Conservation (phyloP, 2,888 invertebrate genomes). For the Tachina lurida region DNA sequence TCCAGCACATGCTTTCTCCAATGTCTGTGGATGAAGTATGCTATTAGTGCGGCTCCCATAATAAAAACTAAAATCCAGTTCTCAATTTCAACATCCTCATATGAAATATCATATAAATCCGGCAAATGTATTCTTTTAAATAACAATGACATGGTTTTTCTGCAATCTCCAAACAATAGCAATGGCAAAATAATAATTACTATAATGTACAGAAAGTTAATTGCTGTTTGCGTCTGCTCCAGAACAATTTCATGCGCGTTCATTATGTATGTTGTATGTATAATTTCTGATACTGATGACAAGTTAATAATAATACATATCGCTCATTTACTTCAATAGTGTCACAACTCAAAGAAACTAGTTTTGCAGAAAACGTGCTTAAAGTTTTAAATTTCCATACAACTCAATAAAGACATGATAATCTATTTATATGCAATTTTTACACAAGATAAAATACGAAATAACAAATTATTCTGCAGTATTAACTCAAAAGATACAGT, state of each 20-base stretch:
- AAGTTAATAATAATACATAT: too few relatives aligned
- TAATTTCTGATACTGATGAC: too few relatives aligned
- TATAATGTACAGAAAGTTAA: constrained; percentile 67
- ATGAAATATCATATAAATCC: constrained; percentile 48
- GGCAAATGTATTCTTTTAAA: constrained; percentile 70
- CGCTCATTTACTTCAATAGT: too few relatives aligned
- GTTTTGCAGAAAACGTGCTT: too few relatives aligned
- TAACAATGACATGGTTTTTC: constrained; percentile 68
- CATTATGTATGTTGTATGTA: constrained; percentile 42
- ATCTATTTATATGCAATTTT: too few relatives aligned
- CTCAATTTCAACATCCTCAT: constrained; percentile 57
- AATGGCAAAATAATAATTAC: constrained; percentile 68
- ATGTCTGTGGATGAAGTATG: constrained; percentile 63
- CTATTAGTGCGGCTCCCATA: constrained; percentile 44
- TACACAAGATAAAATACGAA: too few relatives aligned
- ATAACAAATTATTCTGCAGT: too few relatives aligned
- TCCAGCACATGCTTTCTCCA: constrained; percentile 67
- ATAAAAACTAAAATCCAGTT: constrained; percentile 53
- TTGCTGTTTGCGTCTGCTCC: constrained; percentile 58
- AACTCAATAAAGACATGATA: too few relatives aligned
- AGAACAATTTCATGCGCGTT: constrained; percentile 70
- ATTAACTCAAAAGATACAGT: too few relatives aligned
- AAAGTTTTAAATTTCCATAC: too few relatives aligned
- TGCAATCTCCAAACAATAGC: constrained; percentile 72
- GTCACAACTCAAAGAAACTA: too few relatives aligned